Evolutionary conservation across 2,113 vertebrate genomes (phyloP).

Genomic region (Gallinago undulata): DNA sequence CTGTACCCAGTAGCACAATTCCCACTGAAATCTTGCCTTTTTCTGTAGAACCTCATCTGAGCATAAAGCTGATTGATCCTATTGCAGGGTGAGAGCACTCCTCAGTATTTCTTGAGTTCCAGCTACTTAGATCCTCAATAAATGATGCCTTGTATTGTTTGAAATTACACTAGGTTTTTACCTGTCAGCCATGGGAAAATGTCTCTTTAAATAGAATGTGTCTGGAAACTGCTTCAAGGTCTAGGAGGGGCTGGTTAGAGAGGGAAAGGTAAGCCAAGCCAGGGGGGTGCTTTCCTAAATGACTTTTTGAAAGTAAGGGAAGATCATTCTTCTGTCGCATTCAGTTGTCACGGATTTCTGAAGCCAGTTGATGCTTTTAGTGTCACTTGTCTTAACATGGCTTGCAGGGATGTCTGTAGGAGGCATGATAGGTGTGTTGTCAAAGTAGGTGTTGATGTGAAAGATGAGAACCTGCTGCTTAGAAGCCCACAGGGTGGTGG

Average conservation of each 20-base stretch:
- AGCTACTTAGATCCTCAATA: background rate
- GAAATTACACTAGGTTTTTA: background rate
- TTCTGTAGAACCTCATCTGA: accelerated
- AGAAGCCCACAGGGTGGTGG: background rate
- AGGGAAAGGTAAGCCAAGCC: background rate
- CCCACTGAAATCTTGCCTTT: background rate
- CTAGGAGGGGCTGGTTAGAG: background rate
- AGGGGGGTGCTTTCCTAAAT: background rate
- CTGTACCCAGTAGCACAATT: background rate
- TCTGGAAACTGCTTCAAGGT: background rate
- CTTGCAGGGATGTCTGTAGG: background rate
- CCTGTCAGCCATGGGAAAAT: background rate
- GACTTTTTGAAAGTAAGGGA: background rate
- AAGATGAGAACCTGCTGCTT: background rate
- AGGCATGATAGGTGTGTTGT: background rate
- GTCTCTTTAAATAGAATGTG: background rate
- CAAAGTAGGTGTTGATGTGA: background rate
- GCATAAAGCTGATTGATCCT: background rate
- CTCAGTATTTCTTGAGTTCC: background rate
- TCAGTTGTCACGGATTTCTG: background rate
- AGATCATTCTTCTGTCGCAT: background rate
- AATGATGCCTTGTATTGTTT: background rate
- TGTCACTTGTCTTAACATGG: background rate
- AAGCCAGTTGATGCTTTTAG: background rate
- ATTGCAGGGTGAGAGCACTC: background rate